These are phyloP conservation scores for Phylloscopus trochiloides DNA, from an alignment of 2,113 vertebrate species.

Conservation along the genomic window DNA sequence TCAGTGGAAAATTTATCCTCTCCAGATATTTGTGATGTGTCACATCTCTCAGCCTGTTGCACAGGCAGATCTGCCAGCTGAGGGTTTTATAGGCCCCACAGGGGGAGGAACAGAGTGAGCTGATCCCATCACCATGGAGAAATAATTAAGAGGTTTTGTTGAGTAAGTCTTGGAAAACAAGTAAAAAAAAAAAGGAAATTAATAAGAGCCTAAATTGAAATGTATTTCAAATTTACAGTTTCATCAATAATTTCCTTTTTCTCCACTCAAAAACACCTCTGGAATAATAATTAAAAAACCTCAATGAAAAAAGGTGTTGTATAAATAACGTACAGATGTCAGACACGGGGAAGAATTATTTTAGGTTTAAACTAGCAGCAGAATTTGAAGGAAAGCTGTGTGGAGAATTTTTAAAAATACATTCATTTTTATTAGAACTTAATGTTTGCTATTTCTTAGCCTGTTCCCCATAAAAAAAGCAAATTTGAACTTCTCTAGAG, in stretches of 20 bases:
- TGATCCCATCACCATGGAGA: neutral
- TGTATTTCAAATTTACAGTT: neutral
- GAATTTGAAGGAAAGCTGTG: neutral
- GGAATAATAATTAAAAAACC: neutral
- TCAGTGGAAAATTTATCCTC: neutral
- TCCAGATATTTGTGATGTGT: neutral
- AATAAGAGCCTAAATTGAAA: neutral
- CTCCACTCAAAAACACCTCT: neutral
- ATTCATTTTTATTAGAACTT: neutral
- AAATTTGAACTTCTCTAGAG: neutral
- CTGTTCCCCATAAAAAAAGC: neutral
- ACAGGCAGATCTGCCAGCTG: neutral
- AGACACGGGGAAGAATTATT: neutral
- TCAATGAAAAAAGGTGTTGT: neutral
- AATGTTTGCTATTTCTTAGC: neutral
- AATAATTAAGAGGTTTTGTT: conserved; percentile 8
- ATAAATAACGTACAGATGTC: neutral
- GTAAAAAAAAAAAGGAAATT: neutral
- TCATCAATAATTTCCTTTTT: neutral
- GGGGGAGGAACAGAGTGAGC: neutral
- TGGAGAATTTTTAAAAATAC: neutral
- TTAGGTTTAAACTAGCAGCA: neutral
- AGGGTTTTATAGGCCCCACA: neutral
- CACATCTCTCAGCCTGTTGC: neutral
- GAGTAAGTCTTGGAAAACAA: neutral